A percentile compares a stretch with the other conserved stretches of the same genome.
phyloP scores from a whole-genome alignment of 2,888 invertebrate species.

The Adelphocoris suturalis region DNA sequence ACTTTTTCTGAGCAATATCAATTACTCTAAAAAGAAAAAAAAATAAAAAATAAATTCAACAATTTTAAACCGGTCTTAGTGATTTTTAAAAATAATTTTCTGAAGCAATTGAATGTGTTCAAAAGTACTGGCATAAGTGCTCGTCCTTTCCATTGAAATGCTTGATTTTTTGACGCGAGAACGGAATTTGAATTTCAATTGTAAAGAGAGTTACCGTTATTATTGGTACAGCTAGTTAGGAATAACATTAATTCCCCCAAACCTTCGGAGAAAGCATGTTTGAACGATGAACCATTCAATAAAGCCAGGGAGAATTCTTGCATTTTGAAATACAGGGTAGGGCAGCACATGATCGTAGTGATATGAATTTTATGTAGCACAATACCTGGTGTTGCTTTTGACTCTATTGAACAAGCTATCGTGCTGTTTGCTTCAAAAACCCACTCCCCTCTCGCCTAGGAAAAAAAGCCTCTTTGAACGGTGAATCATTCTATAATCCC shows the following conservation, averaged over 20 bases:
- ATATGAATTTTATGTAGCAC: conserved; percentile 5
- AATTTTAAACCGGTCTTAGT: no score
- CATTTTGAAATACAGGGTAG: conserved; percentile 23
- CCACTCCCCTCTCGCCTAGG: background rate
- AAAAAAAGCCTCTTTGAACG: conserved; percentile 14
- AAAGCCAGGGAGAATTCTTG: conserved; percentile 44
- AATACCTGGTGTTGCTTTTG: background rate
- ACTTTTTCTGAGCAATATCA: no score
- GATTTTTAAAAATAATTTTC: no score
- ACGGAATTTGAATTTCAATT: no score
- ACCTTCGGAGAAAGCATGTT: background rate
- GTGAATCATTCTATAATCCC: conserved; percentile 42
- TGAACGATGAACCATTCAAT: conserved; percentile 32
- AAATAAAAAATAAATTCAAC: no score
- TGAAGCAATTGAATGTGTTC: no score
- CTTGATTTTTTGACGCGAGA: no score
- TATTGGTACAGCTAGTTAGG: no score
- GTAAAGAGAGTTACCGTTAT: no score
- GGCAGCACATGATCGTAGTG: background rate
- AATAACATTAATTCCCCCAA: background rate
- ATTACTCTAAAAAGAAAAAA: no score
- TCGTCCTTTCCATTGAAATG: no score
- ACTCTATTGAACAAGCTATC: background rate
- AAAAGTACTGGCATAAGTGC: no score
- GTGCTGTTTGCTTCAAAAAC: conserved; percentile 21